phyloP scores from a whole-genome alignment of 1,140 invertebrate species.

The Drosophila leontia region DNA sequence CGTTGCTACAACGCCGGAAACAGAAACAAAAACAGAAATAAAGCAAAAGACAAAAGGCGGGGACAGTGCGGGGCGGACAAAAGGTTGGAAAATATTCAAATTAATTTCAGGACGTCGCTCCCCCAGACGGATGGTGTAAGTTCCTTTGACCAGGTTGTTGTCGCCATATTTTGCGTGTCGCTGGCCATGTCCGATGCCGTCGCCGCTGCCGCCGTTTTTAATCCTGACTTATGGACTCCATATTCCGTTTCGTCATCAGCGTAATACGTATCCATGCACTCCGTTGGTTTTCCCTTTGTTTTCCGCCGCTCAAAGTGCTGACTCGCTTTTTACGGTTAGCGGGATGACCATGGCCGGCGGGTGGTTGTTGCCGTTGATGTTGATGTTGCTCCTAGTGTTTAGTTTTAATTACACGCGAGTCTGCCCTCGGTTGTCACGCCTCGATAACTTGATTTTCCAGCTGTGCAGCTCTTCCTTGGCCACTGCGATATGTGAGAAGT shows the following conservation, averaged over 20 bases:
- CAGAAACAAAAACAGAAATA: conserved; percentile 40
- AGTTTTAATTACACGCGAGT: conserved; percentile 79
- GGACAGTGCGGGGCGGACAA: conserved; percentile 17
- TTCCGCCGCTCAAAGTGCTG: conserved; percentile 60
- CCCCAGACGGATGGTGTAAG: conserved; percentile 20
- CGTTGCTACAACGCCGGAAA: conserved; percentile 43
- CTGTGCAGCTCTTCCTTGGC: conserved; percentile 8
- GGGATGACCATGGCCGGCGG: conserved; percentile 27
- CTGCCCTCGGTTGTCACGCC: conserved; percentile 58
- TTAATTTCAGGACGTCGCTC: conserved; percentile 65
- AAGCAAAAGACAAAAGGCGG: conserved; percentile 33
- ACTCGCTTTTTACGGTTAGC: conserved; percentile 37
- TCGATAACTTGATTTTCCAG: conserved; percentile 51
- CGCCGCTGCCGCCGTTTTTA: conserved; percentile 57
- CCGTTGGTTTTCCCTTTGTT: conserved; percentile 34
- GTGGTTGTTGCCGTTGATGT: conserved; percentile 12
- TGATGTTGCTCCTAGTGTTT: conserved; percentile 60
- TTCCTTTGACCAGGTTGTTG: conserved; percentile 57
- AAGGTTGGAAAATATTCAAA: conserved; percentile 74
- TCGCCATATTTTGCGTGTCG: conserved; percentile 71
- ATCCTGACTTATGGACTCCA: conserved; percentile 77
- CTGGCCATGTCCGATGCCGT: conserved; percentile 11
- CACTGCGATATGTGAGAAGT: conserved; percentile 32
- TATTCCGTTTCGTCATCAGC: conserved; percentile 63
- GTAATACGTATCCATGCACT: conserved; percentile 45